Conservation (phyloP, 2,113 vertebrate genomes). For the Sinosuthora webbiana region DNA sequence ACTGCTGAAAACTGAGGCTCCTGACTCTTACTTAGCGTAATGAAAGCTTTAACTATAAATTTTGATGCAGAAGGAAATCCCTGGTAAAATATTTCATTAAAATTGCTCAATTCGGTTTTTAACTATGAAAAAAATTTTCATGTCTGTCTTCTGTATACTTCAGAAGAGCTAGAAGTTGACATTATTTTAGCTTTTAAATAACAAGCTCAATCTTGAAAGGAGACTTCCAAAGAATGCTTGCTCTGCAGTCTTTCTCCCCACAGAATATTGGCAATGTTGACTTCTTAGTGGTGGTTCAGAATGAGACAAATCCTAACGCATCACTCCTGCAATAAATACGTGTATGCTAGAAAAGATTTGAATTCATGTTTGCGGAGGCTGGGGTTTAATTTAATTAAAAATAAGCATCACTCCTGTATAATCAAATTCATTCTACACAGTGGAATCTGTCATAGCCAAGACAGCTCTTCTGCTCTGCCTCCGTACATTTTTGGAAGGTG, state of each 20-base stretch:
- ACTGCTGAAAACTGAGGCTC: background rate
- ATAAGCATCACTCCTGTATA: background rate
- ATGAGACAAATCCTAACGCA: background rate
- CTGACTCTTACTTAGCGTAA: background rate
- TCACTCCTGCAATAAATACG: background rate
- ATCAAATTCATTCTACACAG: background rate
- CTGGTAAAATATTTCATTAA: background rate
- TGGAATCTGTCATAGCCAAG: background rate
- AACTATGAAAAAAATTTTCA: background rate
- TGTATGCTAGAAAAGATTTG: background rate
- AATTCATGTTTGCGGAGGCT: background rate
- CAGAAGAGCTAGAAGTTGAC: background rate
- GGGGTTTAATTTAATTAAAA: slow-evolving; percentile 1
- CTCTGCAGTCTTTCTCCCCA: background rate
- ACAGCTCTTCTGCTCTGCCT: background rate
- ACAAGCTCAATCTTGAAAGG: background rate
- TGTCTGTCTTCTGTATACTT: background rate
- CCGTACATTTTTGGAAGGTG: background rate
- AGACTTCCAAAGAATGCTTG: background rate
- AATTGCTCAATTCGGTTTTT: background rate
- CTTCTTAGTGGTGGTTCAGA: background rate
- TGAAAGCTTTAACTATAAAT: background rate
- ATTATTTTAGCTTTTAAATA: background rate
- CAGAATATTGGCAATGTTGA: background rate
- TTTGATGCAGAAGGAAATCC: background rate